These are phyloP conservation scores for Lutjanus campechanus DNA, from an alignment of 2,797 vertebrate species.

Conservation along the genomic window DNA sequence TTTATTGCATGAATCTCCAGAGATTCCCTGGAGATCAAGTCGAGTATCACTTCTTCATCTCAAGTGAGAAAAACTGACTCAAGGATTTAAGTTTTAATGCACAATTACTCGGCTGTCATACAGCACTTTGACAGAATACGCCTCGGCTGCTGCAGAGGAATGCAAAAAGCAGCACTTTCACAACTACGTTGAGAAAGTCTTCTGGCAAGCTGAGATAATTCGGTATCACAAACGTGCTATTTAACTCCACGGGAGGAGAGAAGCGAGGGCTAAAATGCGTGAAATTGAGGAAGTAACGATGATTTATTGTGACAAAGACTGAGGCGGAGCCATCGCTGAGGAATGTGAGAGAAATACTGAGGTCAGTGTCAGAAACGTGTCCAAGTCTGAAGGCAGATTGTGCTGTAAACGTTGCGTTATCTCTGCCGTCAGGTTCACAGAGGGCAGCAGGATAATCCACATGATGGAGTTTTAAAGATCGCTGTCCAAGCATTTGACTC, in stretches of 20 bases:
- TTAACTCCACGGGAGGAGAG: conserved; percentile 45
- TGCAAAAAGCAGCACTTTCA: conserved; percentile 35
- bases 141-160: conserved; percentile 38
- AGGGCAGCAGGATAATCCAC: conserved; percentile 60
- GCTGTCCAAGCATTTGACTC: conserved; percentile 49
- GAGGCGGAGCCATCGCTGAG: conserved; percentile 28
- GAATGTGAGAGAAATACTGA: conserved; percentile 50
- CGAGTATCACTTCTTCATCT: conserved; percentile 38
- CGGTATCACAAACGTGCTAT: conserved; percentile 46
- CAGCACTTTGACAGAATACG: conserved; percentile 41
- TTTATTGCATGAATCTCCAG: conserved; percentile 27
- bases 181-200: conserved; percentile 23
- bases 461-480: conserved; percentile 58
- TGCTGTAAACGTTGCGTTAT: conserved; percentile 47
- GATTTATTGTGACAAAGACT: conserved; percentile 64
- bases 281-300: conserved; percentile 57
- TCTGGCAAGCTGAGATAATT: conserved; percentile 30
- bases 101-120: conserved; percentile 66
- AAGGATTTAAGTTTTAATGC: conserved; percentile 56
- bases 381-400: conserved; percentile 36
- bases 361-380: conserved; percentile 37
- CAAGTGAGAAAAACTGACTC: conserved; percentile 43
- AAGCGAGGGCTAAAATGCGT: conserved; percentile 51
- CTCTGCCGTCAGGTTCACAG: conserved; percentile 44
- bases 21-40: conserved; percentile 10